Conservation (phyloP, 2,888 invertebrate genomes). For the Deilephila porcellus region DNA sequence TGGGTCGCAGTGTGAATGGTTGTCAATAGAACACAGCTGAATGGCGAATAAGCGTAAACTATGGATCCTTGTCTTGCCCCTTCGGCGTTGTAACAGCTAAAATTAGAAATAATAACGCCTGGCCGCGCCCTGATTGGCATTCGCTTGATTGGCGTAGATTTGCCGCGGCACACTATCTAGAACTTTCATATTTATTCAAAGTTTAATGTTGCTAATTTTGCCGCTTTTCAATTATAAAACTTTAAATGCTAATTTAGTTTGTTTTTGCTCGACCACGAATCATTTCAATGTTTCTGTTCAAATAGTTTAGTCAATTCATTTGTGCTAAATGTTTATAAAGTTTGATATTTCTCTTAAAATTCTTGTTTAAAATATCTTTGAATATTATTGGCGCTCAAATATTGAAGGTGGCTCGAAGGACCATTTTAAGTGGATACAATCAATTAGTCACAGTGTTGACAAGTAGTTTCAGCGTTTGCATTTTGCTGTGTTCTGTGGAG, state of each 20-base stretch:
- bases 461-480: not conserved
- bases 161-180: not conserved
- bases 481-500: constrained; percentile 8
- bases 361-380: not conserved
- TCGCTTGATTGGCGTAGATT: not conserved
- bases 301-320: too few species aligned
- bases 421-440: not conserved
- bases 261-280: too few species aligned
- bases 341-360: too few species aligned
- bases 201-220: not conserved
- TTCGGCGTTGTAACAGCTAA: not conserved
- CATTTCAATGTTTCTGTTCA: too few species aligned
- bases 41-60: constrained; percentile 13
- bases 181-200: not conserved
- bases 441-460: not conserved
- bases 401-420: not conserved
- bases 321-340: too few species aligned
- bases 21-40: constrained; percentile 41
- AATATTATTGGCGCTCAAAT: not conserved
- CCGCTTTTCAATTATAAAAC: not conserved
- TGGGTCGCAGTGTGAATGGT: constrained; percentile 51
- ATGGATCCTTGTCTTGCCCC: not conserved
- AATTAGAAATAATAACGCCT: constrained; percentile 5
- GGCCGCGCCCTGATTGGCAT: not conserved
- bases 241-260: not conserved